Evolutionary conservation across 2,888 invertebrate genomes (phyloP).

Genomic region (Netelia melanura): DNA sequence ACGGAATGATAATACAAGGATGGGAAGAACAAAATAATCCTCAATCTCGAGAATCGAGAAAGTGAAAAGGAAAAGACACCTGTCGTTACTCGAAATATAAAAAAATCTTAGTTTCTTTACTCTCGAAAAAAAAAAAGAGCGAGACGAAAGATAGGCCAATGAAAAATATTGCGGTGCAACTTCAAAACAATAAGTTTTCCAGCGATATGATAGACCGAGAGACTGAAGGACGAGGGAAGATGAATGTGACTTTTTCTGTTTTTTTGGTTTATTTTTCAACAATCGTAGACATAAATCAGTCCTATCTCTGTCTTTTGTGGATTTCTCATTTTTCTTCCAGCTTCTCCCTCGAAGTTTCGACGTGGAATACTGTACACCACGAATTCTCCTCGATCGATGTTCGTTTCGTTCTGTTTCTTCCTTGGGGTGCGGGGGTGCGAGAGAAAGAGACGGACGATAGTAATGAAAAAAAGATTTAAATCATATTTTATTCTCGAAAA

Average conservation of each 20-base stretch:
- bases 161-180: slow-evolving; percentile 55
- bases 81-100: neutral
- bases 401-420: too few relatives aligned
- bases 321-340: slow-evolving; percentile 20
- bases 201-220: neutral
- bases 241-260: slow-evolving; percentile 67
- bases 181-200: slow-evolving; percentile 22
- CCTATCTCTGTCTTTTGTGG: slow-evolving; percentile 50
- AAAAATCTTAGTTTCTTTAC: slow-evolving; percentile 35
- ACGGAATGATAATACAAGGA: neutral
- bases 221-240: slow-evolving; percentile 42
- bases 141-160: neutral
- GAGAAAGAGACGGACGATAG: too few relatives aligned
- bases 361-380: slow-evolving; percentile 28
- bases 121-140: neutral
- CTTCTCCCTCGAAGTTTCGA: neutral
- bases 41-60: neutral
- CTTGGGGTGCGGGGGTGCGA: too few relatives aligned
- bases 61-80: slow-evolving; percentile 10
- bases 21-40: neutral
- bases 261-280: slow-evolving; percentile 41
- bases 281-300: slow-evolving; percentile 69
- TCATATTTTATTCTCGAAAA: too few relatives aligned
- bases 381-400: slow-evolving; percentile 2
- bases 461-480: too few relatives aligned